These are phyloP conservation scores for Nyctereutes procyonoides DNA, from an alignment of 2,113 vertebrate species.

Conservation along the genomic window DNA sequence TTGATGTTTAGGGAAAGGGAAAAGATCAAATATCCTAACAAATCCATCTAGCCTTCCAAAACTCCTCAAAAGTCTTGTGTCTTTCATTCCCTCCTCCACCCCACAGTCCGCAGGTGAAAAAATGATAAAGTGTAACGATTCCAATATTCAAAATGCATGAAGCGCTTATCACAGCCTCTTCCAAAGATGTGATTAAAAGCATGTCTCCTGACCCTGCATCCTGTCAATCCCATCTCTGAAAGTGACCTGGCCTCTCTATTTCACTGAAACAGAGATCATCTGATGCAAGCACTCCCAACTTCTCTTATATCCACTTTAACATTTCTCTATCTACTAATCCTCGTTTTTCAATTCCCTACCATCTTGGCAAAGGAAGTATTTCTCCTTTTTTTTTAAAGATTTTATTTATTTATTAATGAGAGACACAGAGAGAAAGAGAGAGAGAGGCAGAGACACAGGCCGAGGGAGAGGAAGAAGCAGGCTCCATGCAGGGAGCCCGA, in stretches of 20 bases:
- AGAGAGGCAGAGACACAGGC: too few species aligned
- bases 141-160: background rate
- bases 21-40: background rate
- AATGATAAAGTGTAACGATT: background rate
- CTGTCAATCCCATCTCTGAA: background rate
- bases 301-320: background rate
- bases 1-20: background rate
- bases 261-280: background rate
- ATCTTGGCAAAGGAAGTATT: background rate
- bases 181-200: background rate
- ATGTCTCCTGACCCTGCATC: background rate
- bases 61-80: background rate
- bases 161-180: background rate
- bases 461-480: too few species aligned
- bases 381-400: background rate
- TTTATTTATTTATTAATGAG: too few species aligned
- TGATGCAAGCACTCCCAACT: background rate
- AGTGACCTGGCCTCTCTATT: background rate
- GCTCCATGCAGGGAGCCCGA: too few species aligned
- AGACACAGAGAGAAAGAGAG: too few species aligned
- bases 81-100: background rate
- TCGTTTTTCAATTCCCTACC: background rate
- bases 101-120: background rate
- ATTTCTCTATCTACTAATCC: background rate
- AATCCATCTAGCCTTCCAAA: background rate